Percentiles rank a stretch among this genome's conserved stretches.
Conservation (phyloP, 2,888 invertebrate genomes). For the Epirrita christyi region DNA sequence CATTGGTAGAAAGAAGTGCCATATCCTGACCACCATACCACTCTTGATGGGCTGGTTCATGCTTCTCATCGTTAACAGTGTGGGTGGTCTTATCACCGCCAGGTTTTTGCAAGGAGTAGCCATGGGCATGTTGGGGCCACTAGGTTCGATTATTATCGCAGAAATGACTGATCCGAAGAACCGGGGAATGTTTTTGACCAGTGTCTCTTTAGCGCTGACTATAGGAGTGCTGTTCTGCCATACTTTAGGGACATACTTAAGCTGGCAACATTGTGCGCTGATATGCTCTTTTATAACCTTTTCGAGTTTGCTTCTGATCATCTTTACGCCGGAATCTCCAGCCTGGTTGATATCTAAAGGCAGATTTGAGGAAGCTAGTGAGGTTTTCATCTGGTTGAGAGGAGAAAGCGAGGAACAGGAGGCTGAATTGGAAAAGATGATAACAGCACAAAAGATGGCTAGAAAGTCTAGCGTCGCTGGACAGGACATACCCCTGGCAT, state of each 20-base stretch:
- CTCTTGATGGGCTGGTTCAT: conserved; percentile 85
- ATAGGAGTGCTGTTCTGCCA: conserved; percentile 87
- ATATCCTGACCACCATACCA: conserved; percentile 81
- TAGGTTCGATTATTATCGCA: conserved; percentile 83
- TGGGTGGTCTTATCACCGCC: conserved; percentile 74
- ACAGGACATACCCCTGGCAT: conserved; percentile 48
- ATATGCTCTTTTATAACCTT: conserved; percentile 80
- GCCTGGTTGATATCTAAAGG: conserved; percentile 87
- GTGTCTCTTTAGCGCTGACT: conserved; percentile 85
- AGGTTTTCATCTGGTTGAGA: conserved; percentile 84
- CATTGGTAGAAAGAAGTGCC: conserved; percentile 83
- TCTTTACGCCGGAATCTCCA: conserved; percentile 87
- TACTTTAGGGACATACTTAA: conserved; percentile 84
- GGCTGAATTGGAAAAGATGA: conserved; percentile 77
- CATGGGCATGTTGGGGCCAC: conserved; percentile 83
- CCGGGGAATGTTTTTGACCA: conserved; percentile 86
- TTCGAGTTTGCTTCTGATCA: conserved; percentile 78
- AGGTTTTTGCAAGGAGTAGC: conserved; percentile 82
- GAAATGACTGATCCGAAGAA: conserved; percentile 86
- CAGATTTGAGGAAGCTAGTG: conserved; percentile 80
- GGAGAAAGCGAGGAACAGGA: conserved; percentile 70
- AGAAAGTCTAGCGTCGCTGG: conserved; percentile 63
- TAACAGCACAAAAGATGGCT: conserved; percentile 66
- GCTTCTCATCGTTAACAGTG: conserved; percentile 75
- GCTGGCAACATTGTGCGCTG: conserved; percentile 84